Conservation (phyloP, 2,113 vertebrate genomes). For the Ariopsis seemanni region DNA sequence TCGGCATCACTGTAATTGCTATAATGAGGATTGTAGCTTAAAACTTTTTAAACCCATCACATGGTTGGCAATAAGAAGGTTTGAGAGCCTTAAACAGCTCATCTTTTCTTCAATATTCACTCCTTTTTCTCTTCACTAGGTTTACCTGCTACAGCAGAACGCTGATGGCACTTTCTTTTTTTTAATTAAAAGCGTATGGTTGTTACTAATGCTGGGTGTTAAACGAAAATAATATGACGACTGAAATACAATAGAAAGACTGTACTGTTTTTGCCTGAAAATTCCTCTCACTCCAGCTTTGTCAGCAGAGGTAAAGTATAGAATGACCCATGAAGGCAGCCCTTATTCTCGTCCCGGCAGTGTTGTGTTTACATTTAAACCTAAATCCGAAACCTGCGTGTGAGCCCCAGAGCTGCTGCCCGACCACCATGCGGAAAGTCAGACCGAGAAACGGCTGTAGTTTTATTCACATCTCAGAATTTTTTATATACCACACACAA, state of each 20-base stretch:
- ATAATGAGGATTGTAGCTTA: slow-evolving; percentile 65
- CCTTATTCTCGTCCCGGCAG: slow-evolving; percentile 49
- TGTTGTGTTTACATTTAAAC: slow-evolving; percentile 62
- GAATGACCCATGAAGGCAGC: slow-evolving; percentile 42
- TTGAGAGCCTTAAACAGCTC: slow-evolving; percentile 8
- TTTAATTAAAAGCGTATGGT: background rate
- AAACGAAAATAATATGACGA: background rate
- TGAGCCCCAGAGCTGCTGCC: slow-evolving; percentile 45
- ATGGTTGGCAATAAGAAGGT: slow-evolving; percentile 34
- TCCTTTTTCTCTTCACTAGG: background rate
- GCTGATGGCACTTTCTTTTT: background rate
- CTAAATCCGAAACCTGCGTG: slow-evolving; percentile 45
- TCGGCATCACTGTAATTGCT: slow-evolving; percentile 59
- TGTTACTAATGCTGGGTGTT: background rate
- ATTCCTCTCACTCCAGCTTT: background rate
- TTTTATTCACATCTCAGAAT: background rate
- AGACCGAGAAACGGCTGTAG: background rate
- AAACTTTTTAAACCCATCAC: slow-evolving; percentile 42
- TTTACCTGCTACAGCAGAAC: background rate
- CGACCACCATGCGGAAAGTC: slow-evolving; percentile 1
- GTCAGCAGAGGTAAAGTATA: background rate
- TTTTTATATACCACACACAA: background rate
- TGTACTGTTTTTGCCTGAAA: background rate
- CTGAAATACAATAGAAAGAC: background rate
- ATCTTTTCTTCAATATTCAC: background rate